Evolutionary conservation across 2,797 vertebrate species (phyloP).

Genomic region (Aulostomus chinensis): DNA sequence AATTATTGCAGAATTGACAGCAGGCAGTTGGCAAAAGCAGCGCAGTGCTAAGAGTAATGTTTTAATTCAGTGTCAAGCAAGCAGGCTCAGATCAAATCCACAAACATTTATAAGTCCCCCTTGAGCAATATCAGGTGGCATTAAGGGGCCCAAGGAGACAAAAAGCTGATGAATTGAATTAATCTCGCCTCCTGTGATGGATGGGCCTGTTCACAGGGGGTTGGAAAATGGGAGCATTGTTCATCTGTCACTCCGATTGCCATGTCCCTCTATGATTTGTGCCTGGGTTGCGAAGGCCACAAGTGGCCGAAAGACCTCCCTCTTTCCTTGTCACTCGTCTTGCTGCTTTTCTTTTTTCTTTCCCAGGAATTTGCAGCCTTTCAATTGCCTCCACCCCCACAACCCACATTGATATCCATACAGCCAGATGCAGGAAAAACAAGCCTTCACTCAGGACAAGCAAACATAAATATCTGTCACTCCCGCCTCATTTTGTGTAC

Average conservation of each 20-base stretch:
- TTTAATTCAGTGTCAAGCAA: conserved; percentile 77
- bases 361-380: conserved; percentile 47
- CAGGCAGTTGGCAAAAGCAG: conserved; percentile 48
- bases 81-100: conserved; percentile 68
- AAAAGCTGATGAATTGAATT: conserved; percentile 84
- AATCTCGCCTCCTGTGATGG: conserved; percentile 79
- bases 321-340: conserved; percentile 44
- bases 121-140: conserved; percentile 81
- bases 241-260: conserved; percentile 84
- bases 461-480: conserved; percentile 28
- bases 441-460: conserved; percentile 24
- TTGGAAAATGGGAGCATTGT: conserved; percentile 80
- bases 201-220: conserved; percentile 81
- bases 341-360: conserved; percentile 7
- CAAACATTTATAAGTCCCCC: conserved; percentile 78
- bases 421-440: conserved; percentile 47
- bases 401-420: conserved; percentile 42
- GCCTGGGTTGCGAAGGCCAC: conserved; percentile 77
- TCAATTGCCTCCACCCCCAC: conserved; percentile 48
- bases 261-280: conserved; percentile 80
- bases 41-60: conserved; percentile 58
- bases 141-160: conserved; percentile 81
- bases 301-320: conserved; percentile 79
- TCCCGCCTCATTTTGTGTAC: conserved; percentile 7
- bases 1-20: too few species aligned